Evolutionary conservation across 2,888 invertebrate species (phyloP), one percentile per base, ranked within the genome.

Genomic region (Eupeodes luniger): DNA sequence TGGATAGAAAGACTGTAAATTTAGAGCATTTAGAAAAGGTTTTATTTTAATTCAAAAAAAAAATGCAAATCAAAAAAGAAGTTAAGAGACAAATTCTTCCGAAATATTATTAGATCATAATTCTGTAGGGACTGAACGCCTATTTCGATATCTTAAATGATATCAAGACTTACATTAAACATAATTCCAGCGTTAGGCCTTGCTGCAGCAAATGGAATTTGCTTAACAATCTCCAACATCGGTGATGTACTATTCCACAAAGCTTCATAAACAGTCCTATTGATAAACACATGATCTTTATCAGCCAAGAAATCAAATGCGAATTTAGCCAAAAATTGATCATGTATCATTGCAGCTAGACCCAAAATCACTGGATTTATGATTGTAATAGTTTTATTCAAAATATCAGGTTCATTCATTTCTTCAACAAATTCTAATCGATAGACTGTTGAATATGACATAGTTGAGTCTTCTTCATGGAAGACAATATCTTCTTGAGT

Each of bases 181-280:
- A 96, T 92, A 91, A 96, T 94, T 0, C 96, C 96, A 92, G 96
- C 94, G 90, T 96, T 96, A 44, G 94, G 94, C 0, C 89, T 81
- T 12, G 85, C 75, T 9, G 64, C 85, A 36, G 74, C 89, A 53
- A 94, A 94, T 0, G 96, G 96, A 0, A 94, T 94, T 1, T 96
- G 77, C 12, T 91, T 94, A 83, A 94, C 94, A 0, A 95, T 95
- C 5, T 89, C 94, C 90, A 96, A 90, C 6, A 96, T 93, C 0
- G 95, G 95, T 89, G 96, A 96, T 0, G 94, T 94, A 90, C 94
- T 95, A 87, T 96, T 95, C 96, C 96, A 96, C 11, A 96, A 91
- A 89, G 95, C 95, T 70, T 96, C 94, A 84, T 95, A 93, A 0
- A 96, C 93, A 0, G 95, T 95, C 34, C 93, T 94, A 77, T 94